Evolutionary conservation across 2,888 invertebrate species (phyloP), one percentile per base, ranked within the genome.

Genomic region (Aphodius sticticus): DNA sequence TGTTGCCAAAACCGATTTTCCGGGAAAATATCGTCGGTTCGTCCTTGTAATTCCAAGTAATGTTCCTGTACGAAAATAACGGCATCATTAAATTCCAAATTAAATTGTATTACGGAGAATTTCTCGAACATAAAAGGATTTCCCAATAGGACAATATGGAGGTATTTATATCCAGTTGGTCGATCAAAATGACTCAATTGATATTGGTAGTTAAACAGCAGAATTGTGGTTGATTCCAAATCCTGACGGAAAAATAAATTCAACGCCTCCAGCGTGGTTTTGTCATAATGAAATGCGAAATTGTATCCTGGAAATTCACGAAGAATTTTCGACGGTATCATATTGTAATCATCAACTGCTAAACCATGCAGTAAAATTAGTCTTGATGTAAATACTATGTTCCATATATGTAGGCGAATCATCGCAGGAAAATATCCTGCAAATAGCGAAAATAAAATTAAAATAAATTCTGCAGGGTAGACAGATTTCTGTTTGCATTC

Each of bases 221-320:
- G 14, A 37, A 70, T 7, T 26, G 75, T 26, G 3, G 75, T 69
- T 15, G 53, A 16, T 38, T 77, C 16, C 15, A 14, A 26, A 53
- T 69, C 53, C 6, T 16, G n/a, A 6, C n/a, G 37, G 16, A 78
- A 76, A 72, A 76, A 77, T 12, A 70, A 16, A 14, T 71, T 38
- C 36, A 81, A n/a, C 12, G 77, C 79, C 6, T 38, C 15, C 6
- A 15, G 6, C 6, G 76, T 76, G 35, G 16, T 71, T 70, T 77
- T 76, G 69, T 81, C 81, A 37, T 77, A 79, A 38, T 81, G 81
- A 53, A 81, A 70, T n/a, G 79, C 79, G 12, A 81, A 16, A 16
- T 78, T 69, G 38, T 81, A 81, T 38, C 79, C 79, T n/a, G 70
- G 70, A 72, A 76, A 80, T 69, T 80, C 53, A 16, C 16, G 69